Percentiles rank a stretch among this genome's conserved stretches.
These are phyloP conservation scores for Phaetusa simplex DNA, from an alignment of 2,113 vertebrate genomes.

Conservation along the genomic window DNA sequence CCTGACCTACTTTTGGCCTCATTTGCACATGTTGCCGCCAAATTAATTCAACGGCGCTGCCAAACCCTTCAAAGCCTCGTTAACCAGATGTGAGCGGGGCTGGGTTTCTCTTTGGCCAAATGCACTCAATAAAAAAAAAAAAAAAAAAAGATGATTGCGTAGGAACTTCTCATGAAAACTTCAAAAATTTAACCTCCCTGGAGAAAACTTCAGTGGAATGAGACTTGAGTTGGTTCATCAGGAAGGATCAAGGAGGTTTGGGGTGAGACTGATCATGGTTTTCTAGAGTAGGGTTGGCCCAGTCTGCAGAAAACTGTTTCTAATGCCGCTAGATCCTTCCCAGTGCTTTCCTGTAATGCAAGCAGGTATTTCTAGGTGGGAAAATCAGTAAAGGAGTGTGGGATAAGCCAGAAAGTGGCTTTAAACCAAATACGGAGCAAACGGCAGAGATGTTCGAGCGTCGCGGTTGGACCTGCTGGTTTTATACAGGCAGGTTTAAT, in stretches of 20 bases:
- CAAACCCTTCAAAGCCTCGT: neutral
- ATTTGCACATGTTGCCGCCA: neutral
- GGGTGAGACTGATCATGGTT: neutral
- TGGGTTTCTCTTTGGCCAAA: neutral
- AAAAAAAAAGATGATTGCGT: neutral
- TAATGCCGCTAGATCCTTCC: fast-evolving
- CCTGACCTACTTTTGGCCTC: conserved; percentile 16
- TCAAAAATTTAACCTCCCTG: neutral
- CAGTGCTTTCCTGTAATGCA: neutral
- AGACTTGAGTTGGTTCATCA: neutral
- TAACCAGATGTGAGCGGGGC: neutral
- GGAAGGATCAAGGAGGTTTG: fast-evolving
- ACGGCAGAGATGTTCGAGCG: neutral
- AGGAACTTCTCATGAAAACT: neutral
- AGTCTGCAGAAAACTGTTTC: neutral
- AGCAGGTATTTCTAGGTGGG: neutral
- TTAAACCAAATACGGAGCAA: neutral
- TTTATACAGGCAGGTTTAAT: neutral
- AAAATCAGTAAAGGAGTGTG: neutral
- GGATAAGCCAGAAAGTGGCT: neutral
- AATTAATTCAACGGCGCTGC: neutral
- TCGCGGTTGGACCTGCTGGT: fast-evolving
- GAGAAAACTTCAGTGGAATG: neutral
- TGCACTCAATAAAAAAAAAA: fast-evolving
- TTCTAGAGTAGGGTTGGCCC: neutral